These are phyloP conservation scores for Elachura formosa DNA, from an alignment of 2,113 vertebrate genomes.

Conservation along the genomic window DNA sequence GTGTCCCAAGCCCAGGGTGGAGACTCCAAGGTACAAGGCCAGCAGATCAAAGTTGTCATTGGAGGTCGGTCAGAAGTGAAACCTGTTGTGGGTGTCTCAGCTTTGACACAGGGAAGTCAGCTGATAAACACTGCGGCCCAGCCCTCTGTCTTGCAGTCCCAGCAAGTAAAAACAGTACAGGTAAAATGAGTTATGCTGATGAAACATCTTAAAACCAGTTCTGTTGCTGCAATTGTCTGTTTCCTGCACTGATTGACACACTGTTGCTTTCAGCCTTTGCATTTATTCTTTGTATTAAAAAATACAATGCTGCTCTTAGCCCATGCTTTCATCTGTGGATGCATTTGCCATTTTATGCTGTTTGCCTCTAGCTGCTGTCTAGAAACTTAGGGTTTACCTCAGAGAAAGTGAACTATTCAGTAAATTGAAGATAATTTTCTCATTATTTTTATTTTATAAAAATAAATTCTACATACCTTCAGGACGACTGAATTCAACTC, in stretches of 20 bases:
- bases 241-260: not conserved
- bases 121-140: slow-evolving; percentile 76
- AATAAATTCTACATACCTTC: not conserved
- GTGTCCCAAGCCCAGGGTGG: slow-evolving; percentile 70
- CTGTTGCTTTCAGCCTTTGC: not conserved
- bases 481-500: not conserved
- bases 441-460: not conserved
- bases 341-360: not conserved
- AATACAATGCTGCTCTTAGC: not conserved
- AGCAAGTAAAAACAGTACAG: slow-evolving; percentile 95
- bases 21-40: slow-evolving; percentile 80
- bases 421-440: not conserved
- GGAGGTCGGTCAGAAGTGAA: slow-evolving; percentile 87
- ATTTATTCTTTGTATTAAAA: not conserved
- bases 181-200: slow-evolving; percentile 70
- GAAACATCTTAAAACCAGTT: not conserved
- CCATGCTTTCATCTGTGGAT: not conserved
- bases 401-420: not conserved
- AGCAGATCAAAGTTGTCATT: slow-evolving; percentile 92
- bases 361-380: not conserved
- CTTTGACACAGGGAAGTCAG: slow-evolving; percentile 79
- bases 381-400: not conserved
- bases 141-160: slow-evolving; percentile 83
- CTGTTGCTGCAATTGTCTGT: not conserved
- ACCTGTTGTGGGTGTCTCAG: slow-evolving; percentile 80